Evolutionary conservation across 2,888 invertebrate species (phyloP).

Genomic region (Tholera decimalis): DNA sequence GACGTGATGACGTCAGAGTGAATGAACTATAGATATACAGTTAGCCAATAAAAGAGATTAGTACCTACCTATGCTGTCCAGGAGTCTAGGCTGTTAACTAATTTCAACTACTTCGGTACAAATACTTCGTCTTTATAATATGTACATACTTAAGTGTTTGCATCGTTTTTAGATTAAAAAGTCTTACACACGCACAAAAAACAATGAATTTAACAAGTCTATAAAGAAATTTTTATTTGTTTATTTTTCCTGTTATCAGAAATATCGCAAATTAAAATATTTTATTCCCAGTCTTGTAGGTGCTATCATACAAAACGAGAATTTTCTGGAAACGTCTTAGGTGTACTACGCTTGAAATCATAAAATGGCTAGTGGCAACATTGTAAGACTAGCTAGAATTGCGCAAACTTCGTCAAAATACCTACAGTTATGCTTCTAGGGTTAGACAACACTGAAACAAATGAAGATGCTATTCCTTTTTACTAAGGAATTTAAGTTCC

Average conservation of each 20-base stretch:
- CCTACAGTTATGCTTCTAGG: neutral
- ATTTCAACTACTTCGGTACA: neutral
- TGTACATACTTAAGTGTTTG: neutral
- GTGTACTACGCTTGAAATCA: neutral
- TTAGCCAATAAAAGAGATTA: conserved; percentile 7
- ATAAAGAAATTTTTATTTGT: neutral
- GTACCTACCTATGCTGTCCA: too few species aligned
- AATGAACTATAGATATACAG: neutral
- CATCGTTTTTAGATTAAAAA: neutral
- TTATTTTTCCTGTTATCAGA: neutral
- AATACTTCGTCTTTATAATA: neutral
- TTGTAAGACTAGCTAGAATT: neutral
- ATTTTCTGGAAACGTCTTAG: neutral
- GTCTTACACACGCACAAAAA: too few species aligned
- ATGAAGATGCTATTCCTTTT: neutral
- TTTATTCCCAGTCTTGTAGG: neutral
- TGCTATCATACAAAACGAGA: neutral
- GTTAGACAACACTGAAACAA: neutral
- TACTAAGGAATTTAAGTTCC: neutral
- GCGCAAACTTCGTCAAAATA: neutral
- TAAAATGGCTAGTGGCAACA: conserved; percentile 3
- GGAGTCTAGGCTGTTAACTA: neutral
- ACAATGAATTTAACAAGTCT: neutral
- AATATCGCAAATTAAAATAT: neutral
- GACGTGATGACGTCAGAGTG: neutral